phyloP scores from a whole-genome alignment of 2,113 vertebrate species.

The Excalfactoria chinensis region DNA sequence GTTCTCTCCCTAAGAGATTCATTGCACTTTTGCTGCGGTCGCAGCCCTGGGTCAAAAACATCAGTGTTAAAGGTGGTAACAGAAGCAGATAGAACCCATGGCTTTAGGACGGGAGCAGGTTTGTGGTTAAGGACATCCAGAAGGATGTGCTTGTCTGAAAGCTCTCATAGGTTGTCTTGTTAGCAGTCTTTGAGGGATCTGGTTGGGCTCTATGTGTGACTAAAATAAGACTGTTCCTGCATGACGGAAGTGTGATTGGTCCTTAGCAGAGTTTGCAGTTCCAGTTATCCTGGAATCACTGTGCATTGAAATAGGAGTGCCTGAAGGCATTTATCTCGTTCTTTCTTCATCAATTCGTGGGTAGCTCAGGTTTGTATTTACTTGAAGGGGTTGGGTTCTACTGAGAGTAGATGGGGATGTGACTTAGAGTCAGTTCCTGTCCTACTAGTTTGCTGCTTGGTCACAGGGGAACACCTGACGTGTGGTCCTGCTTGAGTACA shows the following conservation, averaged over 20 bases:
- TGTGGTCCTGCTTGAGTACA: accelerated
- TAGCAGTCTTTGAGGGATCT: not conserved
- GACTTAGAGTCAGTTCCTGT: not conserved
- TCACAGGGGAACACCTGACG: not conserved
- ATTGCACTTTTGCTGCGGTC: not conserved
- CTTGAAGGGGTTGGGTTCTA: not conserved
- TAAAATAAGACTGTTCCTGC: not conserved
- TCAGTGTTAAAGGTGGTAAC: not conserved
- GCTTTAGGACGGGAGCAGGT: not conserved
- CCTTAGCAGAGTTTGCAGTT: not conserved
- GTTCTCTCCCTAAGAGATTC: not conserved
- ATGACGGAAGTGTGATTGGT: not conserved
- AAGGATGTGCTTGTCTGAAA: not conserved
- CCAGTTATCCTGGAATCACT: not conserved
- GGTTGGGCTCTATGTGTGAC: not conserved
- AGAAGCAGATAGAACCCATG: not conserved
- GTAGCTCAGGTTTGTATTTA: not conserved
- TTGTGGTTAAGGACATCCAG: not conserved
- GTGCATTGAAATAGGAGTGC: not conserved
- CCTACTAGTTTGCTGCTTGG: not conserved
- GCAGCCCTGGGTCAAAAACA: not conserved
- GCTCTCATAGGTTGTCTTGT: not conserved
- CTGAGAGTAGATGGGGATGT: not conserved
- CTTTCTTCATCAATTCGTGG: not conserved
- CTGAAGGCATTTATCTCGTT: not conserved